phyloP scores from a whole-genome alignment of 2,113 vertebrate genomes.

The Haplochromis burtoni region DNA sequence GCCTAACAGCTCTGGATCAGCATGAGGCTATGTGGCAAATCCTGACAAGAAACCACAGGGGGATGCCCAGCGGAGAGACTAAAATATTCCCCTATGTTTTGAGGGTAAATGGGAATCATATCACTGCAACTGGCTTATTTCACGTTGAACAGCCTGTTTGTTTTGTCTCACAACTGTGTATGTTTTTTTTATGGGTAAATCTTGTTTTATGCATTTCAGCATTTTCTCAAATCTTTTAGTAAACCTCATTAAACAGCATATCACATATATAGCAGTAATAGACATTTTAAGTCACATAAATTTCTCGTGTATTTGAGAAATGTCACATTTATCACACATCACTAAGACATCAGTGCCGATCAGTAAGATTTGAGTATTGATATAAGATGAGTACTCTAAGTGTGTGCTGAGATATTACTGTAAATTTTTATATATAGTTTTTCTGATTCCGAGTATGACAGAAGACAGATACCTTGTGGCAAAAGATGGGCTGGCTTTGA shows the following conservation, averaged over 20 bases:
- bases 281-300: not conserved
- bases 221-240: not conserved
- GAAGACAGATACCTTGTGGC: accelerated
- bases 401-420: not conserved
- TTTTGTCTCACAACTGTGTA: not conserved
- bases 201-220: not conserved
- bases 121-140: not conserved
- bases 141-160: not conserved
- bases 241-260: not conserved
- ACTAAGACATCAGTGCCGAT: not conserved
- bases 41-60: not conserved
- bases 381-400: not conserved
- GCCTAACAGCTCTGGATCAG: not conserved
- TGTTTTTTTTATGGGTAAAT: not conserved
- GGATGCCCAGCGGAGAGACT: not conserved
- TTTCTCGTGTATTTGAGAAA: not conserved
- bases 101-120: not conserved
- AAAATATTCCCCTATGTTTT: not conserved
- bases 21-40: not conserved
- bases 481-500: not conserved
- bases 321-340: not conserved
- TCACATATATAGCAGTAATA: not conserved
- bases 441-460: not conserved
- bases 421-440: not conserved
- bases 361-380: not conserved